Base-by-base conservation (phyloP, 1,140 invertebrate genomes). In the Lordiphosa stackelbergi region DNA sequence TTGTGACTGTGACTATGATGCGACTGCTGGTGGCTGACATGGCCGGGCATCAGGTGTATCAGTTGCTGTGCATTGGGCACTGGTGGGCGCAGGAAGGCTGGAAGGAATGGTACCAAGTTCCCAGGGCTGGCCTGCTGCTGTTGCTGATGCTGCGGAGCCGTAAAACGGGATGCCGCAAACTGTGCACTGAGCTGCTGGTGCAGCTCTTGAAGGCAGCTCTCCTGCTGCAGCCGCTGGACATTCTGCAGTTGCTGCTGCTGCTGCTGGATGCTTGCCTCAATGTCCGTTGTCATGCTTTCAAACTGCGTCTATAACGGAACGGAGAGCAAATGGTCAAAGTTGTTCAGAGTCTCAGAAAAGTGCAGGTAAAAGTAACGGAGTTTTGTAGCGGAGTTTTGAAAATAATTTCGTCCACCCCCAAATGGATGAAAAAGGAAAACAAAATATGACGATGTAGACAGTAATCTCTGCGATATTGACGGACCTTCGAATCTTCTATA, bases 111-210 rank as follows among this genome's bases (percentile, higher is more conserved):
- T 40, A 83, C 51, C 13, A 85, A 47, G 46, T 36, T 68, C 36
- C 42, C 63, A 6, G 71, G 43, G 31, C 55, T 12, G 40, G 53
- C 47, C 19, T 69, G 60, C 7, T 69, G 66, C 10, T 65, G 61
- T 8, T 69, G 74, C 16, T 59, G 45, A 16, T 38, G 37, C 45
- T 49, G 54, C 4, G 64, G 34, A n/a, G 42, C 24, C 9, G 63
- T 12, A 34, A 78, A 72, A 9, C 54, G 41, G 5, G 22, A 53
- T 28, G 53, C 38, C 8, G 54, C 53, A 24, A 74, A 78, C 37
- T 84, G 78, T 2, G 54, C 55, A 19, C 53, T 84, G 1, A 84
- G 40, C 19, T 78, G 78, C n/a, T 84, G 71, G 10, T 84, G 78
- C 6, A 84, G 46, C 36, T 84, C 78, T 28, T 78, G 78, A n/a